Conservation (phyloP, 1,140 invertebrate genomes). For the Anagrus nilaparvatae region DNA sequence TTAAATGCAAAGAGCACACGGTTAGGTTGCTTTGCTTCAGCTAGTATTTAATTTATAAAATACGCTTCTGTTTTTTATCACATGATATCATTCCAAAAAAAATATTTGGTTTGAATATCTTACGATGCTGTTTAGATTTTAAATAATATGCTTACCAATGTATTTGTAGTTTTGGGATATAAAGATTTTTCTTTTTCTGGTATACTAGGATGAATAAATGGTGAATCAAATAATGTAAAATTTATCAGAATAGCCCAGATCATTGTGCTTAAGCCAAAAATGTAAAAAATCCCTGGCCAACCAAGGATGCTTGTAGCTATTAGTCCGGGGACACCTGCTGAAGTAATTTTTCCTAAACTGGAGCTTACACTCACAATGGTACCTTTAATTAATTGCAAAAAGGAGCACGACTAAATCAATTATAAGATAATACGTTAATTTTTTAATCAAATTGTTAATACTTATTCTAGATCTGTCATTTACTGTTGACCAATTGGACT, state of each 20-base stretch:
- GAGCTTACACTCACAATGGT: no score
- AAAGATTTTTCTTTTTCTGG: conserved; percentile 44
- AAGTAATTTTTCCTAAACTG: no score
- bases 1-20: no score
- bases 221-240: conserved; percentile 53
- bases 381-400: no score
- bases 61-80: neutral
- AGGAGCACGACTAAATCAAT: no score
- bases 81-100: neutral
- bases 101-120: neutral
- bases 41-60: neutral
- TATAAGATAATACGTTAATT: no score
- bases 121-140: neutral
- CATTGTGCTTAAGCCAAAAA: conserved; percentile 54
- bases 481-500: no score
- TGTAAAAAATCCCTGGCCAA: conserved; percentile 71
- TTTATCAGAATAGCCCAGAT: conserved; percentile 52
- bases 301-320: conserved; percentile 52
- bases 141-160: neutral
- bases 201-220: conserved; percentile 50
- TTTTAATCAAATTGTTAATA: no score
- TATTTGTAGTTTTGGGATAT: conserved; percentile 32
- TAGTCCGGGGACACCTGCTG: no score
- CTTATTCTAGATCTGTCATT: no score
- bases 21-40: neutral